Evolutionary conservation across 2,888 invertebrate species (phyloP), one percentile per base, ranked within the genome.

Genomic region (Ormyrus thymus): DNA sequence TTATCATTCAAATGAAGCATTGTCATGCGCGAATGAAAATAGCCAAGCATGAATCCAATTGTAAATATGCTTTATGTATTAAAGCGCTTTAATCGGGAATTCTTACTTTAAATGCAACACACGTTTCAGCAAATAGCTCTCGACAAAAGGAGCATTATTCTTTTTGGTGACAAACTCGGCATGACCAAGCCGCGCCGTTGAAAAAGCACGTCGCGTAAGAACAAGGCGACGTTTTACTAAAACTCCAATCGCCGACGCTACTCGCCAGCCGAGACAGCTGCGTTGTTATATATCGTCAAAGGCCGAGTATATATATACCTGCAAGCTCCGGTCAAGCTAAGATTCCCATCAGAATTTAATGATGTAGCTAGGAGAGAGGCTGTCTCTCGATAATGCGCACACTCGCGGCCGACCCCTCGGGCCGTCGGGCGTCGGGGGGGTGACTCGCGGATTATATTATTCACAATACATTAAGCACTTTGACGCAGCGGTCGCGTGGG

Each of bases 391-490:
- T 64, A 64, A 74, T 76, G 56, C 62, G 46, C 10, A 7, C 48
- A 64, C 29, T 4, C 29, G 29, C 4, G 29, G 29, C 58, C 58
- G 50, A 45, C 71, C 71, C 46, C 59, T 10, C 7, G 1, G 11
- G 10, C 66, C 15, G 48, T 13, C 7, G 46, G 46, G 58, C 3
- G 29, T n/a, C 7, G 46, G 53, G 70, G 83, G 85, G 85, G 83
- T 85, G 85, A 85, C 85, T 85, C 84, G 85, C 83, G 86, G 87
- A 88, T 89, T 87, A 88, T 86, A 88, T 88, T 89, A 89, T 89
- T 89, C 87, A 86, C 88, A 86, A 88, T 86, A 89, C 89, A 89
- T 88, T 87, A 87, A 87, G 84, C 87, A 86, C 87, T 88, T 86
- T 89, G 84, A 85, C 83, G 72, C 62, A n/a, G 68, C 46, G 77